Percentiles rank a stretch among this genome's conserved stretches.
These are phyloP conservation scores for Dendrocincla fuliginosa DNA, from an alignment of 2,797 vertebrate species.

Conservation along the genomic window DNA sequence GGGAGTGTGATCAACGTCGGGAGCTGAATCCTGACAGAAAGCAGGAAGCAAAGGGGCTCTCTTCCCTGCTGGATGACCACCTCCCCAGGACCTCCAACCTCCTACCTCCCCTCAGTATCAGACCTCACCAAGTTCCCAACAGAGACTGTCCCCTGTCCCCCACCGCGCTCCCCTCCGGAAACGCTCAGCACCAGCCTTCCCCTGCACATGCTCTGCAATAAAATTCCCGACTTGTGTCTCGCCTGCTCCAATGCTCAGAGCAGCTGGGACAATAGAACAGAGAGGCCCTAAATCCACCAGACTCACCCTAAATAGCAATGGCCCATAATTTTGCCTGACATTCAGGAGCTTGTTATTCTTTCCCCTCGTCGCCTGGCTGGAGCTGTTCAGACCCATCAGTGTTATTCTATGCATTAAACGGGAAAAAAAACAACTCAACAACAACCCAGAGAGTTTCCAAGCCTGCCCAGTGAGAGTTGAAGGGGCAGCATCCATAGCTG, in stretches of 20 bases:
- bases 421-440: constrained; percentile 51
- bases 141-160: neutral
- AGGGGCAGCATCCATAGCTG: neutral
- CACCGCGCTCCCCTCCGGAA: neutral
- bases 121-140: neutral
- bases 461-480: neutral
- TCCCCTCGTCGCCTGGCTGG: constrained; percentile 87
- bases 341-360: constrained; percentile 94
- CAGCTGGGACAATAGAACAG: constrained; percentile 84
- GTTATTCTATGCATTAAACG: constrained; percentile 70
- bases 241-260: constrained; percentile 63
- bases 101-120: neutral
- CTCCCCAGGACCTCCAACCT: neutral
- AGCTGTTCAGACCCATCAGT: constrained; percentile 88
- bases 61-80: neutral
- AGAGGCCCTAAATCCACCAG: constrained; percentile 88
- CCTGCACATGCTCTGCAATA: neutral
- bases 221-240: constrained; percentile 70
- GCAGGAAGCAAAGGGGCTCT: neutral
- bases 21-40: neutral
- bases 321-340: constrained; percentile 90
- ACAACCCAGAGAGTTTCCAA: constrained; percentile 23
- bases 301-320: constrained; percentile 88
- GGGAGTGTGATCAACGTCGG: neutral
- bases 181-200: neutral